Base-by-base conservation (phyloP, 2,113 vertebrate genomes). In the Leptobrachium ailaonicum region DNA sequence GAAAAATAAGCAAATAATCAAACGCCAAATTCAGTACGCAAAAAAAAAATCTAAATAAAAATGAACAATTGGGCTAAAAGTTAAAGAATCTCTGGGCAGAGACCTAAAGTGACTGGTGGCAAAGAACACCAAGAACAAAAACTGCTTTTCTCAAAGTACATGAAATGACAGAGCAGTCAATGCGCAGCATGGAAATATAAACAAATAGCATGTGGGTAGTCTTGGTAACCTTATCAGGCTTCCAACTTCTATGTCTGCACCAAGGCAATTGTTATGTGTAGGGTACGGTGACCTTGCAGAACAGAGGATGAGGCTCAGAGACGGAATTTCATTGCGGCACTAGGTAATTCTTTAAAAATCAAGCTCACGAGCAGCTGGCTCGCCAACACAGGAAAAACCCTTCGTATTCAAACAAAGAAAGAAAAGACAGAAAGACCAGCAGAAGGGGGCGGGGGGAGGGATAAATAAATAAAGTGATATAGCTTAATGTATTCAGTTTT, bases 211-310 rank as follows among this genome's bases (percentile, higher is more conserved):
- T 47, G 66, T 68, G 71, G 53, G 63, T 73, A 73, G 77, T 66
- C 78, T 41, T 40, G 64, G 71, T 60, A 67, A 80, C 78, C 78
- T 74, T 74, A 80, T 80, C 79, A 81, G 77, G 47, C 71, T 67
- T 40, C 71, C 14, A 73, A 69, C 41, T 20, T 68, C 64, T 47
- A 74, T 45, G 64, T 68, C 71, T 75, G 72, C 71, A 75, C 63
- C 71, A 68, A 58, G 14, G 64, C 54, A 62, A 75, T 80, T 80
- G 77, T 80, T 80, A 56, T 54, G 71, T 58, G 50, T 43, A 67
- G 77, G 32, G 67, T 80, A 80, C 47, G 13, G 20, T 42, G 63
- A 66, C 77, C 77, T 80, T 80, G 77, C 63, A 67, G 54, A 11
- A 2, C 47, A 47, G 42, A 74, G 78, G 79, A 69, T 68, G 50